Evolutionary conservation across 2,888 invertebrate genomes (phyloP), one percentile per base, ranked within the genome.

Genomic region (Ectobius pallidus): DNA sequence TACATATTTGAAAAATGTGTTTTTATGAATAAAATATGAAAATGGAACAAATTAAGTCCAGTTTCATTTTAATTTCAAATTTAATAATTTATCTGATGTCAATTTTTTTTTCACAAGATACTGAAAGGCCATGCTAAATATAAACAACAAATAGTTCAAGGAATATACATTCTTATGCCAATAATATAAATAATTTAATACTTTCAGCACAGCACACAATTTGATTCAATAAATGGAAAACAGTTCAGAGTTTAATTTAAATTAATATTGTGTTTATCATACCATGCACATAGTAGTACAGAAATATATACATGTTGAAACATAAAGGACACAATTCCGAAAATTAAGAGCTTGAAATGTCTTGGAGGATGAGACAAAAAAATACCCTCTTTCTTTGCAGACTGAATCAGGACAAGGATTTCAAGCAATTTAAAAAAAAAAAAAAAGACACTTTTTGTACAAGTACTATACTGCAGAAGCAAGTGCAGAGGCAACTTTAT

Each of bases 401-500:
- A 22, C n/a, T 32, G 58, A 58, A 16, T 58, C 30, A 30, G 27
- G 32, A 58, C n/a, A 30, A 58, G 58, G 30, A 58, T 58, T 58
- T 30, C 58, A 58, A 30, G 58, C 58, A 20, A 58, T 58, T n/a
- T n/a, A n/a, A n/a, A n/a, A n/a, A n/a, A n/a, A n/a, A 58, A 58
- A 55, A 55, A 30, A 30, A 3, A 42, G 25, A 42, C 42, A 65
- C 65, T 2, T 58, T 42, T 65, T 42, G 65, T 65, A 65, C 65
- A 65, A 30, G 42, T 65, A 42, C 39, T 58, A 58, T 58, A 65
- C 39, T 65, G 65, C 14, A 65, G 65, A 63, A 65, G 65, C 65
- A 34, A 69, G 32, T 69, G 55, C n/a, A 30, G 34, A 32, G 52
- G 49, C 52, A 49, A 69, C 27, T 69, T 52, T 34, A 22, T 27